Evolutionary conservation across 2,888 invertebrate species (phyloP).

Genomic region (Ommatoiulus sabulosus): DNA sequence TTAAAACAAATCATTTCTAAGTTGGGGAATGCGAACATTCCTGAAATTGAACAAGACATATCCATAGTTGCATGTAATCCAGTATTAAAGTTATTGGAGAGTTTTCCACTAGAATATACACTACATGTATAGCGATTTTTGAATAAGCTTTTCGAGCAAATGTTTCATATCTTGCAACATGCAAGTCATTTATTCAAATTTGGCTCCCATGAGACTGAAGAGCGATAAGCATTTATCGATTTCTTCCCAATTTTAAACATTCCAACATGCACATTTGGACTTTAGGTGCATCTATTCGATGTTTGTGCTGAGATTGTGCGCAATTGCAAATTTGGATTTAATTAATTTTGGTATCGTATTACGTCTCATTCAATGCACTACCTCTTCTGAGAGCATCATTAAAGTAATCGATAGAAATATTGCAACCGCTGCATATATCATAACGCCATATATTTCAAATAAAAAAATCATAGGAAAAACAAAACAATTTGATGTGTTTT

Average conservation of each 20-base stretch:
- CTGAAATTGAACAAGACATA: neutral
- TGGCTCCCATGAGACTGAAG: constrained; percentile 4
- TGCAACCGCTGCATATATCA: no score
- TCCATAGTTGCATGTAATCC: constrained; percentile 7
- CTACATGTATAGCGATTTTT: neutral
- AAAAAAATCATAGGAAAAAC: no score
- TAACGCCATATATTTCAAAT: no score
- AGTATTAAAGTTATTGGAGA: neutral
- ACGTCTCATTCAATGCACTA: neutral
- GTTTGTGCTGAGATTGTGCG: neutral
- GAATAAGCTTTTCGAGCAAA: neutral
- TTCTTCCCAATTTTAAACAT: neutral
- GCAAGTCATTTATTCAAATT: constrained; percentile 22
- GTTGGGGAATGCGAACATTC: neutral
- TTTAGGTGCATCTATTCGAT: neutral
- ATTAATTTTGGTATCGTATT: neutral
- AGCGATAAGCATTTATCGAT: neutral
- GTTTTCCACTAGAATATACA: neutral
- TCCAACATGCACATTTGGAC: neutral
- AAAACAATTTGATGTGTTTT: no score
- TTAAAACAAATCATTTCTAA: neutral
- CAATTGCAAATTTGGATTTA: neutral
- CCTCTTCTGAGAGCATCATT: neutral
- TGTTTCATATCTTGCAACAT: neutral
- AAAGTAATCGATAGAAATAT: neutral